These are phyloP conservation scores for Trematomus loennbergii DNA, from an alignment of 2,113 vertebrate species.

Conservation along the genomic window DNA sequence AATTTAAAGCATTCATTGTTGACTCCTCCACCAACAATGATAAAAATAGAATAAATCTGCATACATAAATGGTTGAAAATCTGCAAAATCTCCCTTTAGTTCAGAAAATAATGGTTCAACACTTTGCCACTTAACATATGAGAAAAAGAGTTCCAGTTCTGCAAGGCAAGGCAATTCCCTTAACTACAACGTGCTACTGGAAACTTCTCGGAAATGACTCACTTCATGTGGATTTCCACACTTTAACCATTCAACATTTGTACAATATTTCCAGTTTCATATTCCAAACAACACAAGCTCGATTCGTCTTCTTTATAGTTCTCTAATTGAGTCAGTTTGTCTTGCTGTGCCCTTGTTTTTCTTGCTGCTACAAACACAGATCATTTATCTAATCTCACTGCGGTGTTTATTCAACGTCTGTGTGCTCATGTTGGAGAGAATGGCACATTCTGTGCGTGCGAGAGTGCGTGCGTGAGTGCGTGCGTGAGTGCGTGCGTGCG, in stretches of 20 bases:
- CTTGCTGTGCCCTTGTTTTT: too few relatives aligned
- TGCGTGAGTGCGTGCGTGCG: too few relatives aligned
- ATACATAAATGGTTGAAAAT: too few relatives aligned
- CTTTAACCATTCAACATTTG: not conserved
- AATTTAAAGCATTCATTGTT: not conserved
- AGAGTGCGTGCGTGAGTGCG: not conserved
- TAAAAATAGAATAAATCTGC: not conserved
- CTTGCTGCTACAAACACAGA: not conserved
- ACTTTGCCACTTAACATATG: not conserved
- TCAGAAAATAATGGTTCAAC: not conserved
- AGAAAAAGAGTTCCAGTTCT: not conserved
- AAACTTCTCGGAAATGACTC: not conserved
- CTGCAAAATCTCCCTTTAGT: not conserved
- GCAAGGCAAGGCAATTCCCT: too few relatives aligned
- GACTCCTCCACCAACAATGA: too few relatives aligned
- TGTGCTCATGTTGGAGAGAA: constrained; percentile 20
- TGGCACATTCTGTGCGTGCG: not conserved
- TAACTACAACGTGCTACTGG: not conserved
- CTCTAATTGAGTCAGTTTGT: not conserved
- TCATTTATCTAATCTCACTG: not conserved
- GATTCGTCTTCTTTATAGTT: not conserved
- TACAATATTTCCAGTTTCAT: not conserved
- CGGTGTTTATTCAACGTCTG: not conserved
- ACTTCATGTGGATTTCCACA: not conserved
- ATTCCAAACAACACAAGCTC: not conserved